phyloP scores from a whole-genome alignment of 1,140 invertebrate species.

The Bombus picipes region DNA sequence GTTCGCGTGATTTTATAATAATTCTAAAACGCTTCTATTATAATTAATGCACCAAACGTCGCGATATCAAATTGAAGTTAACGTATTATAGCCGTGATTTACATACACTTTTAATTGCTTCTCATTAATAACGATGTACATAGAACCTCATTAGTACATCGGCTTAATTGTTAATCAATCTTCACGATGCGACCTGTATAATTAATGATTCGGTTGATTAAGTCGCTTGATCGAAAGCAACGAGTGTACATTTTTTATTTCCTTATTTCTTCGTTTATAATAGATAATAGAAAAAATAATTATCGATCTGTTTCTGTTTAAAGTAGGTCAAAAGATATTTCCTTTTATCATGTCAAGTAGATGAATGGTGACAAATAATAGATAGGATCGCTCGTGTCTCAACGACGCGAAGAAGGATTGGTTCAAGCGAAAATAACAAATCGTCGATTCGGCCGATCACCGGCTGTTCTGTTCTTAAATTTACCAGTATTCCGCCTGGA shows the following conservation, averaged over 20 bases:
- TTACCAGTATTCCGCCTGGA: too few species aligned
- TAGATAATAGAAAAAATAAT: too few species aligned
- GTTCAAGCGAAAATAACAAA: background rate
- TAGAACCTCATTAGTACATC: background rate
- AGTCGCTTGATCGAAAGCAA: background rate
- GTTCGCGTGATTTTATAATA: background rate
- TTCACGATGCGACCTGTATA: background rate
- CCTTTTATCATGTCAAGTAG: background rate
- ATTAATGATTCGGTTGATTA: background rate
- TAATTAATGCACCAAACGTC: background rate
- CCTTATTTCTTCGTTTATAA: background rate
- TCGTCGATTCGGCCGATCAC: slow-evolving; percentile 9
- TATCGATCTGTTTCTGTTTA: background rate
- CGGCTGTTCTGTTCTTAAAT: slow-evolving; percentile 14
- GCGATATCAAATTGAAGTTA: background rate
- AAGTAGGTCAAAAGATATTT: background rate
- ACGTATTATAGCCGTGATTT: background rate
- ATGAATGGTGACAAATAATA: background rate
- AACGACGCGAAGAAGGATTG: background rate
- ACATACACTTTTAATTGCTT: background rate
- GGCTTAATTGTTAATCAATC: background rate
- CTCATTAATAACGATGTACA: background rate
- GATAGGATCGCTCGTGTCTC: background rate
- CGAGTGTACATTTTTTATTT: background rate
- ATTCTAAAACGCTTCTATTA: too few species aligned